These are phyloP conservation scores for Tangara arthus DNA, from an alignment of 2,797 vertebrate genomes.

Conservation along the genomic window DNA sequence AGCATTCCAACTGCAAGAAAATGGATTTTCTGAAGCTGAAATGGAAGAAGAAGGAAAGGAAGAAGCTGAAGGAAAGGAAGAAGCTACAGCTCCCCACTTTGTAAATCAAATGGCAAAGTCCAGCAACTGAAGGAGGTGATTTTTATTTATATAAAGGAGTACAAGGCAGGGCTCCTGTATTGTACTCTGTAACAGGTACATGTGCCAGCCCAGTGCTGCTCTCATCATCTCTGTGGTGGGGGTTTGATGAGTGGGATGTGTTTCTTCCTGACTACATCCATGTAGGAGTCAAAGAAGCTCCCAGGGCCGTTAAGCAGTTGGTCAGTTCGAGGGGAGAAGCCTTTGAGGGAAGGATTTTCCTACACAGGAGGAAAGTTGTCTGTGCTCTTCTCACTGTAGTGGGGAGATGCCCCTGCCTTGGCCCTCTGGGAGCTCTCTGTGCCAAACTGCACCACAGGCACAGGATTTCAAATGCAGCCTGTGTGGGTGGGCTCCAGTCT, in stretches of 20 bases:
- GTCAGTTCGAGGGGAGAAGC: neutral
- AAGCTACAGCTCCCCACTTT: no score
- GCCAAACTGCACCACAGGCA: neutral
- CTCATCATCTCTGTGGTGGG: no score
- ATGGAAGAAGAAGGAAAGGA: neutral
- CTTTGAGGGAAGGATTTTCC: neutral
- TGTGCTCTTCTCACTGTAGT: accelerated
- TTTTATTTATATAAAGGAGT: no score
- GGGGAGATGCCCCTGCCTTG: neutral
- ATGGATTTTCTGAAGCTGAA: neutral
- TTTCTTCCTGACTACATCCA: neutral
- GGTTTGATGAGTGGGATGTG: neutral
- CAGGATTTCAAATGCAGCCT: accelerated
- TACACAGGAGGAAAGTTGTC: accelerated
- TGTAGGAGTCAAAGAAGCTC: neutral
- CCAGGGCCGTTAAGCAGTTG: neutral
- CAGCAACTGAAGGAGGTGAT: no score
- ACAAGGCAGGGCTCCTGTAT: no score
- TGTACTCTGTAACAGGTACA: no score
- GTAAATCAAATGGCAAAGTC: no score
- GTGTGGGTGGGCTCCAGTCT: neutral
- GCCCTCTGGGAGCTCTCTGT: accelerated
- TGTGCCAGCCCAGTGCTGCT: no score
- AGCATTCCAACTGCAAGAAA: neutral
- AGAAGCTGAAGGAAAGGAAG: neutral